Conservation (phyloP, 2,888 invertebrate genomes). For the Athrips mouffetella region DNA sequence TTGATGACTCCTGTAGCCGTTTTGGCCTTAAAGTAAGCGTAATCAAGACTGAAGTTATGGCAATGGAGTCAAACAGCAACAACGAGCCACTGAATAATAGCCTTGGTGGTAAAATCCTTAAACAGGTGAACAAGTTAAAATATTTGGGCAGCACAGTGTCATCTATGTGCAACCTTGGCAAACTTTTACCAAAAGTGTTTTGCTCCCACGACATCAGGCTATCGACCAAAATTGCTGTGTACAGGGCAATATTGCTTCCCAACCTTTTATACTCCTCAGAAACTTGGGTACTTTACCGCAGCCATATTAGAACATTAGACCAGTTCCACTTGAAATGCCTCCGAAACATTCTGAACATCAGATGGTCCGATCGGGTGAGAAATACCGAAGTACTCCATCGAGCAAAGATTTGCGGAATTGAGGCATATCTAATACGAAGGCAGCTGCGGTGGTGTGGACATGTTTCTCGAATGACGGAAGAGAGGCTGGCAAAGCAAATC, state of each 20-base stretch:
- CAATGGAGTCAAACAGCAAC: background rate
- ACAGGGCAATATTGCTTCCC: background rate
- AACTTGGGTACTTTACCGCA: too few species aligned
- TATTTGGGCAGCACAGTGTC: constrained; percentile 21
- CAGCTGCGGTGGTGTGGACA: too few species aligned
- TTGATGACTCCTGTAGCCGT: background rate
- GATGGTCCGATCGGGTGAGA: too few species aligned
- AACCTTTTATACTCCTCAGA: background rate
- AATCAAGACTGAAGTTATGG: background rate
- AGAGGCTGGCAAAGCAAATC: too few species aligned
- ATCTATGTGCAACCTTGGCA: constrained; percentile 20
- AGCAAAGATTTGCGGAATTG: too few species aligned
- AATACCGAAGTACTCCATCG: too few species aligned
- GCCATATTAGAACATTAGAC: too few species aligned
- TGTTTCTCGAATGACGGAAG: too few species aligned
- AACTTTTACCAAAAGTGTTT: constrained; percentile 16
- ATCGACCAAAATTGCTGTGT: background rate
- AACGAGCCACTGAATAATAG: background rate
- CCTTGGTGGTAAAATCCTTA: constrained; percentile 14
- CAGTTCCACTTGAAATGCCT: too few species aligned
- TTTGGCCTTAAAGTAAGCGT: background rate
- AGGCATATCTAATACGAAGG: too few species aligned
- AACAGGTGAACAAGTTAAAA: constrained; percentile 21
- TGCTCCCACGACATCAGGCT: constrained; percentile 21
- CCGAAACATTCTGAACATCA: too few species aligned